Conservation (phyloP, 2,888 invertebrate species). For the Macaria notata region DNA sequence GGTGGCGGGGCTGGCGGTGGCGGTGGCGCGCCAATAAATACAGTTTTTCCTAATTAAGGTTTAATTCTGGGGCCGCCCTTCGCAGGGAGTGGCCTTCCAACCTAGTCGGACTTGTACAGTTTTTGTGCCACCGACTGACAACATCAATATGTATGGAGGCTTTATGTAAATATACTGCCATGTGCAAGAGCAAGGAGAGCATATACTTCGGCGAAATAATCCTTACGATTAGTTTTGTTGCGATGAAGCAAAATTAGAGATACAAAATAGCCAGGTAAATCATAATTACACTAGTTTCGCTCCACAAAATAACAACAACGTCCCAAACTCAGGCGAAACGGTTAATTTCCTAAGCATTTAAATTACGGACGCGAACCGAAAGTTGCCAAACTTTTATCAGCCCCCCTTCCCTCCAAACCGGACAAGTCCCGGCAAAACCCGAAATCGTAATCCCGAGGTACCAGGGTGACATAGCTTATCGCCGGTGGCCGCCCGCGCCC, state of each 20-base stretch:
- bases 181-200: too few species aligned
- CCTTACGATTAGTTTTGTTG: too few species aligned
- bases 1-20: constrained; percentile 40
- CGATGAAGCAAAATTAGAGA: too few species aligned
- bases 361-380: constrained; percentile 61
- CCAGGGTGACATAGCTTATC: constrained; percentile 78
- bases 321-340: constrained; percentile 30
- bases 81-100: constrained; percentile 15
- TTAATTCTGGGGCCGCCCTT: constrained; percentile 53
- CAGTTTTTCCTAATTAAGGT: constrained; percentile 79
- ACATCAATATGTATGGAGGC: background rate
- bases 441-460: constrained; percentile 71
- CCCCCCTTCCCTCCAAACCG: constrained; percentile 31
- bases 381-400: constrained; percentile 69
- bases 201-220: too few species aligned
- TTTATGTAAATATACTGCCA: too few species aligned
- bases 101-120: constrained; percentile 1
- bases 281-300: constrained; percentile 5
- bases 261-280: background rate
- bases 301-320: constrained; percentile 10
- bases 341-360: constrained; percentile 54
- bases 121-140: background rate
- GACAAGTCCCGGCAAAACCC: constrained; percentile 55
- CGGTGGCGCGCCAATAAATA: constrained; percentile 60
- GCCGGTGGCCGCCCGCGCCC: constrained; percentile 57